phyloP scores from a whole-genome alignment of 2,888 invertebrate genomes.

The Theristus sp. region DNA sequence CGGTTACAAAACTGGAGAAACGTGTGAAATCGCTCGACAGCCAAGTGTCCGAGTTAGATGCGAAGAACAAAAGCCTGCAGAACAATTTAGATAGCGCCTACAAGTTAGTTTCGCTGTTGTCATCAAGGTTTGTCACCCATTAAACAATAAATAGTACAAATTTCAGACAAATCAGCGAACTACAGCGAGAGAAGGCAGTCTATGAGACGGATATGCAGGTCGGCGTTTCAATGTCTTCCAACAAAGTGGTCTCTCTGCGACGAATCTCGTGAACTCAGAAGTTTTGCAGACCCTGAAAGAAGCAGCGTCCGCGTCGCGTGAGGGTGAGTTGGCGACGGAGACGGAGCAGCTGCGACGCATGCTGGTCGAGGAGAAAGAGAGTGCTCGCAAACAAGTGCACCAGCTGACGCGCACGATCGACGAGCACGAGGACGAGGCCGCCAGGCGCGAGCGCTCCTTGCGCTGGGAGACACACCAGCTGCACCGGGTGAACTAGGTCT shows the following conservation, averaged over 20 bases:
- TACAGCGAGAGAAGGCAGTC: conserved; percentile 42
- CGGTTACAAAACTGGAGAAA: conserved; percentile 58
- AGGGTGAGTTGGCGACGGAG: neutral
- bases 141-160: conserved; percentile 13
- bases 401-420: neutral
- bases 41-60: conserved; percentile 45
- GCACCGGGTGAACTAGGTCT: neutral
- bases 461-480: neutral
- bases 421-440: neutral
- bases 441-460: neutral
- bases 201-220: conserved; percentile 36
- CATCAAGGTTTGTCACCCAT: neutral
- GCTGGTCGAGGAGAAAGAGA: neutral
- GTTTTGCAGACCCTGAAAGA: neutral
- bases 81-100: neutral
- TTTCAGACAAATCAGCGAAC: conserved; percentile 39
- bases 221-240: neutral
- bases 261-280: neutral
- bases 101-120: neutral
- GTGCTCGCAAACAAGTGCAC: neutral
- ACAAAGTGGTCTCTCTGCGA: neutral
- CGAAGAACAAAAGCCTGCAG: conserved; percentile 43
- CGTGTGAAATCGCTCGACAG: conserved; percentile 42
- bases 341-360: neutral
- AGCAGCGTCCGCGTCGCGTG: neutral